Percentiles rank a stretch among this genome's conserved stretches.
Conservation (phyloP, 2,113 vertebrate genomes). For the Hemicordylus capensis region DNA sequence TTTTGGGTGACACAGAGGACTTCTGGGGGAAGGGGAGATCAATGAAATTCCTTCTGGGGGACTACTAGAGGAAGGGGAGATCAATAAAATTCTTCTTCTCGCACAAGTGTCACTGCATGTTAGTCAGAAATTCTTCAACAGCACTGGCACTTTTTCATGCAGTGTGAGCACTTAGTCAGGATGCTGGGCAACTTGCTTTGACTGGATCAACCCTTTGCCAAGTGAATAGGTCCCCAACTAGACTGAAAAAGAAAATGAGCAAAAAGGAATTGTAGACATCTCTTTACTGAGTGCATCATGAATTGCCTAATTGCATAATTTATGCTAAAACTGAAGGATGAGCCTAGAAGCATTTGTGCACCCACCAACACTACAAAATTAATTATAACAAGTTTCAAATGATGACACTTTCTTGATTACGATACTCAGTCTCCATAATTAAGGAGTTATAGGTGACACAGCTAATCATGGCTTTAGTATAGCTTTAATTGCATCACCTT, state of each 20-base stretch:
- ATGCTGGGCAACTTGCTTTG: no score
- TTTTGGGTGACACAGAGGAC: no score
- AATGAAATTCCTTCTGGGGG: no score
- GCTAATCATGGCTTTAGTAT: slow-evolving; percentile 12
- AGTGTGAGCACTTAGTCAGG: no score
- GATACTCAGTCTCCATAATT: slow-evolving; percentile 12
- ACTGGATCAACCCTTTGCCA: no score
- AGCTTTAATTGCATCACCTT: slow-evolving; percentile 16
- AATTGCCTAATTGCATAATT: neutral
- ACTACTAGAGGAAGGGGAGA: no score
- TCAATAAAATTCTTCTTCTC: no score
- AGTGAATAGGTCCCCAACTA: no score
- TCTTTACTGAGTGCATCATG: neutral
- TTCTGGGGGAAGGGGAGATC: no score
- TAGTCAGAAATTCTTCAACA: no score
- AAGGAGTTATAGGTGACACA: slow-evolving; percentile 15
- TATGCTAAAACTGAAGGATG: slow-evolving; percentile 1
- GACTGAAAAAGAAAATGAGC: neutral
- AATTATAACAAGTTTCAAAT: slow-evolving; percentile 28
- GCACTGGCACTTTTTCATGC: no score
- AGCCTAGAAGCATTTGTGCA: neutral
- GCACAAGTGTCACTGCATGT: no score
- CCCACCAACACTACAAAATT: neutral
- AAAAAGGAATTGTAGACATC: neutral
- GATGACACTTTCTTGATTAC: slow-evolving; percentile 20